Conservation (phyloP, 2,888 invertebrate species). For the Penaeus monodon region DNA sequence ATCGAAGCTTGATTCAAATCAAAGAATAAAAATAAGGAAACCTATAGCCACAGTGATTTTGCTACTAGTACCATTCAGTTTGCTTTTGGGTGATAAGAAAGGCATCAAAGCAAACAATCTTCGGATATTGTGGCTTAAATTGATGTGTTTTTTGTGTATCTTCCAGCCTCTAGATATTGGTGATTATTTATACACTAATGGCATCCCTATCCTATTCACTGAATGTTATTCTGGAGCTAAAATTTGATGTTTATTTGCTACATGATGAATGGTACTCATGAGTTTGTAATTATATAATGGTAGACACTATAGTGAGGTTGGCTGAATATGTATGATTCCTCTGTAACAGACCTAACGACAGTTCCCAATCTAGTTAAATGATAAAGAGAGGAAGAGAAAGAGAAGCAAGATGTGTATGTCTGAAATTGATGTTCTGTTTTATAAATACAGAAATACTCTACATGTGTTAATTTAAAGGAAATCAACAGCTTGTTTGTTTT, state of each 20-base stretch:
- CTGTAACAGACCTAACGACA: not conserved
- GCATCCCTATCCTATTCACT: not conserved
- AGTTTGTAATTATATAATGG: not conserved
- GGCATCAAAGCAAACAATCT: conserved; percentile 99
- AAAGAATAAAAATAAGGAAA: conserved; percentile 99
- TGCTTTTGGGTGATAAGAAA: conserved; percentile 99
- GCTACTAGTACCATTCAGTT: conserved; percentile 99
- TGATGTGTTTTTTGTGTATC: conserved; percentile 71
- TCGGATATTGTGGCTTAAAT: conserved; percentile 99
- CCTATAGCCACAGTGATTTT: conserved; percentile 99
- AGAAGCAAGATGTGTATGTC: too few relatives aligned
- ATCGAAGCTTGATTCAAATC: conserved; percentile 99
- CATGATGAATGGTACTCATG: not conserved
- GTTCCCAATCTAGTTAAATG: not conserved
- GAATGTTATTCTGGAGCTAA: not conserved
- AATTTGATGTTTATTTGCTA: not conserved
- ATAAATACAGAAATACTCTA: too few relatives aligned
- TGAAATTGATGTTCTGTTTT: too few relatives aligned
- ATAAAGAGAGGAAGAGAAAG: not conserved
- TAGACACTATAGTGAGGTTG: conserved; percentile 25
- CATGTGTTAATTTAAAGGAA: too few relatives aligned
- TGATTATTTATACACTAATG: conserved; percentile 18
- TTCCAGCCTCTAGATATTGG: conserved; percentile 26
- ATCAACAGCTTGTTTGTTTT: too few relatives aligned
- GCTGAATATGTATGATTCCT: conserved; percentile 20